Conservation (phyloP, 2,113 vertebrate species). For the Falcunculus frontatus region DNA sequence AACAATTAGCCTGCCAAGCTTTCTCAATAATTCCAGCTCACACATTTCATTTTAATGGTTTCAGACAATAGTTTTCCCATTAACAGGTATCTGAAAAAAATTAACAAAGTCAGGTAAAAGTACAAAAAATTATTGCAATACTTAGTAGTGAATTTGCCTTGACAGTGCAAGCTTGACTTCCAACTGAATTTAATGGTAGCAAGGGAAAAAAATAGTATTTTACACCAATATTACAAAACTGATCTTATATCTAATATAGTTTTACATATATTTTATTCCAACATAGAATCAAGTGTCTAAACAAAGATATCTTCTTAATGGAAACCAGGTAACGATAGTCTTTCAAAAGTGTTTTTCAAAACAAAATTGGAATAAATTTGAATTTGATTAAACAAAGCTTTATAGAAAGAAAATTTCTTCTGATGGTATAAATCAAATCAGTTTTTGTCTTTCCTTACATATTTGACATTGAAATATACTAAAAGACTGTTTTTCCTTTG, state of each 20-base stretch:
- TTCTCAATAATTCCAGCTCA: not conserved
- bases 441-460: not conserved
- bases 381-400: not conserved
- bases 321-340: not conserved
- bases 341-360: not conserved
- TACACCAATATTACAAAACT: not conserved
- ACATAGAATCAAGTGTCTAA: not conserved
- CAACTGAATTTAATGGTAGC: not conserved
- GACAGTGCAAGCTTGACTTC: not conserved
- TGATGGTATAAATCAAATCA: not conserved
- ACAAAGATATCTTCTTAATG: not conserved
- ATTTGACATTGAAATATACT: not conserved
- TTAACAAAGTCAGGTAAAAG: not conserved
- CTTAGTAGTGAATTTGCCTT: not conserved
- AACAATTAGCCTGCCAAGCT: not conserved
- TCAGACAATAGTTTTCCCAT: not conserved
- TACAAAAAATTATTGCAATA: not conserved
- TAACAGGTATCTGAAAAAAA: not conserved
- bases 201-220: not conserved
- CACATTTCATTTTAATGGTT: not conserved
- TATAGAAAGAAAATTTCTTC: not conserved
- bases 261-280: too few species aligned
- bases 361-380: not conserved
- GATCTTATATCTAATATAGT: not conserved
- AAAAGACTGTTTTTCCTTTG: not conserved